A percentile compares a stretch with the other conserved stretches of the same genome.
Evolutionary conservation across 2,888 invertebrate species (phyloP).

Genomic region (Synanthedon tipuliformis): DNA sequence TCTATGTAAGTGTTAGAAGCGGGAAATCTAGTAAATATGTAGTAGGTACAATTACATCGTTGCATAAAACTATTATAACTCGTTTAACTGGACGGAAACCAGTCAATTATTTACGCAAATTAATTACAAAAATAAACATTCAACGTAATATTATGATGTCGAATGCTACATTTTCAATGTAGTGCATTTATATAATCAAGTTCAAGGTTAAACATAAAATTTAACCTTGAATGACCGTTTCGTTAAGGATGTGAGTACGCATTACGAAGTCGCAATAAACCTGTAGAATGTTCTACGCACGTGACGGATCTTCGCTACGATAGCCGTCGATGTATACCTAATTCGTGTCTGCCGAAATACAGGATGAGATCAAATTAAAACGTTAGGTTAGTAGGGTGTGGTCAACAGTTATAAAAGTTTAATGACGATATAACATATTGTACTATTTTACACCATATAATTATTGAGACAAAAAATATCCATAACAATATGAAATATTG

Average conservation of each 20-base stretch:
- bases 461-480: too few species aligned
- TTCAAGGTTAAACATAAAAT: slow-evolving; percentile 31
- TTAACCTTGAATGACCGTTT: slow-evolving; percentile 24
- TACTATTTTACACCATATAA: too few species aligned
- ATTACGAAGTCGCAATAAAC: slow-evolving; percentile 3
- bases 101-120: slow-evolving; percentile 1
- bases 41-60: slow-evolving; percentile 25
- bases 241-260: slow-evolving; percentile 21
- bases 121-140: too few species aligned
- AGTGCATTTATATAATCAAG: slow-evolving; percentile 19
- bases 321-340: slow-evolving; percentile 1
- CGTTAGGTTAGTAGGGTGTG: not conserved
- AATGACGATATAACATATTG: too few species aligned
- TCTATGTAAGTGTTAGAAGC: too few species aligned
- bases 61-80: slow-evolving; percentile 25
- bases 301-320: slow-evolving; percentile 20
- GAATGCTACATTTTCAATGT: slow-evolving; percentile 6
- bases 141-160: slow-evolving; percentile 7
- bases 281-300: slow-evolving; percentile 34
- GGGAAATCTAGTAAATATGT: too few species aligned
- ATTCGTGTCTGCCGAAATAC: slow-evolving; percentile 6
- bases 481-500: too few species aligned
- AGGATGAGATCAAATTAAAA: slow-evolving; percentile 2
- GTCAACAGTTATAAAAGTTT: not conserved
- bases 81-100: slow-evolving; percentile 10